Base-by-base conservation (phyloP, 2,888 invertebrate genomes). In the Gymnosoma rotundatum region DNA sequence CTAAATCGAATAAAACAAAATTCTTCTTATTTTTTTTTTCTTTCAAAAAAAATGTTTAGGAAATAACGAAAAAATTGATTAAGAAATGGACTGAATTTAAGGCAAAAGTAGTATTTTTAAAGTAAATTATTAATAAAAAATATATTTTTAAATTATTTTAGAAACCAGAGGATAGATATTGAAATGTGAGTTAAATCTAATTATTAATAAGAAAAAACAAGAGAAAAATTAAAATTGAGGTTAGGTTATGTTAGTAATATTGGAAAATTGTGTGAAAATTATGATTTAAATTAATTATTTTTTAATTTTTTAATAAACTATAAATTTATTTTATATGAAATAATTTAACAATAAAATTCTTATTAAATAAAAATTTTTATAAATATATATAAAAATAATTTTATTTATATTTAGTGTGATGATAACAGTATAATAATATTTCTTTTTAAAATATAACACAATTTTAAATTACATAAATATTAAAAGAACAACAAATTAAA, bases 71-170 rank as follows among this genome's bases (percentile, higher is more conserved):
- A 32, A 80, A 79, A 78, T 69, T 83, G 67, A 70, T 79, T 70
- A 78, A 83, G 86, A 88, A 90, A 91, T 89, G 90, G 90, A 90
- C 91, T 90, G 90, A 90, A 89, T 88, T 89, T 89, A 90, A 90
- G 90, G 91, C 89, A 90, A 90, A 79, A 87, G 88, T 90, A 90
- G 91, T 88, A 89, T 89, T 89, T 89, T 25, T 25, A 25, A 25
- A 25, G 25, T 25, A 25, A 91, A 88, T 5, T 61, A 63, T n/a
- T 52, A 76, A 86, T 88, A 88, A 87, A 89, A 87, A 87, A 67
- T 87, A 87, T 89, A 89, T 88, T 89, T 73, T 66, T 54, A 73
- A 73, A 73, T 87, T 61, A 73, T 79, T 52, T 66, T 42, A 52
- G 50, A 20, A n/a, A 38, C n/a, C 32, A 36, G 48, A 52, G 50